Evolutionary conservation across 1,140 invertebrate species (phyloP).

Genomic region (Aphis craccivora): DNA sequence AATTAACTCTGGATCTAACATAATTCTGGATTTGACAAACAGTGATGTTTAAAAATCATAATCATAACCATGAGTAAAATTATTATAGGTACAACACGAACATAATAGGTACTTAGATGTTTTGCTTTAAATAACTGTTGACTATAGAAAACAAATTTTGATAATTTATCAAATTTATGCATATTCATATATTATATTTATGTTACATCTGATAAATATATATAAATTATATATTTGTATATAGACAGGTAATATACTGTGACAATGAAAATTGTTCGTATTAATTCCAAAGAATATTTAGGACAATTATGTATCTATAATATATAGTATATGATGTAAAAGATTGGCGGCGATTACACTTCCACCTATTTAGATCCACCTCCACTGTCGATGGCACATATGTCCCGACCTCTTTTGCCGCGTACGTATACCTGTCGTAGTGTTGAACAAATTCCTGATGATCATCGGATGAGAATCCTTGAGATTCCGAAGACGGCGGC

Average conservation of each 20-base stretch:
- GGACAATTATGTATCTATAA: neutral
- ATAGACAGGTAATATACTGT: too few relatives aligned
- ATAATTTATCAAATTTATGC: too few relatives aligned
- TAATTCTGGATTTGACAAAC: neutral
- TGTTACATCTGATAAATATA: too few relatives aligned
- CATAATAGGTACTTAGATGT: neutral
- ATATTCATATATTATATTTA: too few relatives aligned
- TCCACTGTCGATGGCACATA: neutral
- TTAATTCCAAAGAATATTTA: neutral
- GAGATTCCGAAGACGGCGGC: constrained; percentile 33
- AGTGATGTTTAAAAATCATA: neutral
- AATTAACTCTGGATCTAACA: neutral
- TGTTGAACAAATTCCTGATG: constrained; percentile 27
- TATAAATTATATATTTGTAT: too few relatives aligned
- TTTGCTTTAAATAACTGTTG: neutral
- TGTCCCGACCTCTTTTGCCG: neutral
- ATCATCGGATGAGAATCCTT: constrained; percentile 40
- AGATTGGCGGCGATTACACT: neutral
- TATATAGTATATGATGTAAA: neutral
- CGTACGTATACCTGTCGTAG: constrained; percentile 30
- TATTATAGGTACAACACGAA: neutral
- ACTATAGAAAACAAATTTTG: too few relatives aligned
- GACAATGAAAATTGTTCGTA: too few relatives aligned
- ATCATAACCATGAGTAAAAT: neutral
- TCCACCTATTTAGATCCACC: neutral